These are phyloP conservation scores for Ashinkailepas kermadecensis DNA, from an alignment of 2,888 invertebrate species.

Conservation along the genomic window DNA sequence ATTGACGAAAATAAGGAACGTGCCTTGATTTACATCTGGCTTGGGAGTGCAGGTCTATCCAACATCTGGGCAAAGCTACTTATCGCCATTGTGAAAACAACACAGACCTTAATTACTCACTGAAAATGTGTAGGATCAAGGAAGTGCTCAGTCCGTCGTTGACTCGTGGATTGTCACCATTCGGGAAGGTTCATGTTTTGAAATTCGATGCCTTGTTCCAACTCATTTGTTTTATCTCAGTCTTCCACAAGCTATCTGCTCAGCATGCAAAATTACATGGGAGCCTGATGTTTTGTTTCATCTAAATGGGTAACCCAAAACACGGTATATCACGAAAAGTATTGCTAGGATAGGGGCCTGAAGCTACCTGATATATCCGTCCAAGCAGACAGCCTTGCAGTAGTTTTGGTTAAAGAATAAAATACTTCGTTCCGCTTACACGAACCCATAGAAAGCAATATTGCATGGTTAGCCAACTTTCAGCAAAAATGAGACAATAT, in stretches of 20 bases:
- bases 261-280: no score
- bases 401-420: no score
- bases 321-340: no score
- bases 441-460: no score
- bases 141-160: background rate
- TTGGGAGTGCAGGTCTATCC: background rate
- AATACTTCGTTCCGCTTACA: no score
- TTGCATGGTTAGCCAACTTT: no score
- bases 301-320: no score
- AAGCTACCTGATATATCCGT: no score
- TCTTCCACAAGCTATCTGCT: background rate
- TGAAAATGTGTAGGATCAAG: background rate
- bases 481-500: no score
- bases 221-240: background rate
- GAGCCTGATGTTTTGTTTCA: no score
- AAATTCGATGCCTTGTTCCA: background rate
- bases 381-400: no score
- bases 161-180: background rate
- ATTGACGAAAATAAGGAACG: background rate
- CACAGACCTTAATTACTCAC: background rate
- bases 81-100: background rate
- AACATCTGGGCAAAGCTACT: background rate
- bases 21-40: background rate
- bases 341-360: no score
- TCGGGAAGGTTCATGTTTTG: background rate